phyloP scores from a whole-genome alignment of 2,113 vertebrate genomes.

The Vidua chalybeata region DNA sequence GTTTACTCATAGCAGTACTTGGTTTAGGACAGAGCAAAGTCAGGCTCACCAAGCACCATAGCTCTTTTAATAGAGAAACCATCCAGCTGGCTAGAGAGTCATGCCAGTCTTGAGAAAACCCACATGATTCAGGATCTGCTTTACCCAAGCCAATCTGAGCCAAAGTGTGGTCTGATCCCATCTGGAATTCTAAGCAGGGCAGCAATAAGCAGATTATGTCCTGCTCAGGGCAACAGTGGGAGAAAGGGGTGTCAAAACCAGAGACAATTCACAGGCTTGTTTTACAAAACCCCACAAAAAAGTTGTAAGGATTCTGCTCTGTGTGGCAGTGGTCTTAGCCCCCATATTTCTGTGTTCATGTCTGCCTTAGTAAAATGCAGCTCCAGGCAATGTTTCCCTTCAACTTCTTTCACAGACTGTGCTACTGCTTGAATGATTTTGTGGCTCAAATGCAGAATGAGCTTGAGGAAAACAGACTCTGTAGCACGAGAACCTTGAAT shows the following conservation, averaged over 20 bases:
- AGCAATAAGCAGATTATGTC: slow-evolving; percentile 48
- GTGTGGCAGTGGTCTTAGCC: not conserved
- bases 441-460: not conserved
- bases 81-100: not conserved
- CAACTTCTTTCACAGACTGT: not conserved
- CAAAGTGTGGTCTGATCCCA: not conserved
- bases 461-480: not conserved
- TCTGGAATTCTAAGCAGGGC: slow-evolving; percentile 54
- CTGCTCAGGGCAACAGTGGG: not conserved
- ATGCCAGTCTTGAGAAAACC: not conserved
- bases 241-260: not conserved
- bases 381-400: not conserved
- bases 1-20: not conserved
- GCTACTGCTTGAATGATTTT: not conserved
- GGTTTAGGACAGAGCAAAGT: not conserved
- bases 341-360: not conserved
- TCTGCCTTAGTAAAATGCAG: not conserved
- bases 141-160: not conserved
- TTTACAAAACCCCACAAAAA: not conserved
- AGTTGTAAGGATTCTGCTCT: not conserved
- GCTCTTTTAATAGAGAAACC: not conserved
- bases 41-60: not conserved
- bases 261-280: not conserved
- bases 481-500: not conserved
- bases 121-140: not conserved